Evolutionary conservation across 2,113 vertebrate species (phyloP), one percentile per base, ranked within the genome.

Genomic region (Lophius piscatorius): DNA sequence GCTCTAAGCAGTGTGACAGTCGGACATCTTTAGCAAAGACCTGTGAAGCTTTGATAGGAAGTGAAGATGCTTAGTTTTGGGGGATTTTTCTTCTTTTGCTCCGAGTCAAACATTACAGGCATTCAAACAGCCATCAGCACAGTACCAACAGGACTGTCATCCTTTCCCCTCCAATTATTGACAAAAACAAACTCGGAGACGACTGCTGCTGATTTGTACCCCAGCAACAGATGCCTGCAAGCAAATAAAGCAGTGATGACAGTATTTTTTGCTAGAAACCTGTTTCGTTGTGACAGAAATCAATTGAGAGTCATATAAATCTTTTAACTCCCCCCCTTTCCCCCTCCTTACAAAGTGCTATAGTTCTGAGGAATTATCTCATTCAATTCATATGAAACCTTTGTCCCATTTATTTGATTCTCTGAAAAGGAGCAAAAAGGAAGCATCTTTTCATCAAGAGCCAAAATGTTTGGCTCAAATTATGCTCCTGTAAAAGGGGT

Each of bases 51-150:
- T 84, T 81, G 73, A 83, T 66, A 73, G 75, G 85, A 80, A 86
- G 79, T 81, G 57, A 76, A 76, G 80, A 78, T 78, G 48, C 56
- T 78, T 55, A 73, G 50, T 75, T 80, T 68, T 75, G 81, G 70
- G 62, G 83, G 57, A 75, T 70, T 74, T 48, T 70, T 80, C 67
- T 57, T 63, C 57, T 56, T 60, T 49, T 56, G 60, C 81, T 78
- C 74, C 57, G 34, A 84, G 79, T 84, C 58, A 70, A 64, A 86
- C 68, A 88, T 82, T 86, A 87, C 82, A 87, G 55, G 52, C 77
- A 77, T 81, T 87, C 85, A 86, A 82, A 82, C 75, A 74, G 76
- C 80, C 75, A 76, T 81, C 77, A 87, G 70, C 48, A 6, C 54
- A 40, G 63, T 51, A 44, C 45, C 68, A 82, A 72, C 36, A 48